A percentile compares a stretch with the other conserved stretches of the same genome.
phyloP scores from a whole-genome alignment of 2,113 vertebrate species.

The Marcusenius ussheri region DNA sequence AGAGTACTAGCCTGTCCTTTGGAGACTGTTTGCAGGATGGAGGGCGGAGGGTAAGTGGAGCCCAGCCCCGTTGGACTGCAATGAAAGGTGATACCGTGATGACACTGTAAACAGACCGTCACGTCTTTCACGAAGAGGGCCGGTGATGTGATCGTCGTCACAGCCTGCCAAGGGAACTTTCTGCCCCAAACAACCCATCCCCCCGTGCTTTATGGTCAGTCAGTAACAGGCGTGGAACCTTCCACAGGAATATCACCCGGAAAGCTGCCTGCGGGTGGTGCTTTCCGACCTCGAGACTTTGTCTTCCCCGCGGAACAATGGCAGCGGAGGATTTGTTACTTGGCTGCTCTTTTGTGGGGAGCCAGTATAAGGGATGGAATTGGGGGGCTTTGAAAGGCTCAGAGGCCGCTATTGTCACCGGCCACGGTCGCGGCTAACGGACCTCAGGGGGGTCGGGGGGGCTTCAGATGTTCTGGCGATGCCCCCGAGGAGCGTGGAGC shows the following conservation, averaged over 20 bases:
- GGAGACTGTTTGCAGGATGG: background rate
- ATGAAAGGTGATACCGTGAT: constrained; percentile 23
- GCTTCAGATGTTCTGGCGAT: constrained; percentile 49
- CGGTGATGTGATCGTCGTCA: background rate
- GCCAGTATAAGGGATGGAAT: constrained; percentile 61
- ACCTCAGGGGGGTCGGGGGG: constrained; percentile 36
- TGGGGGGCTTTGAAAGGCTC: constrained; percentile 62
- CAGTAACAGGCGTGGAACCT: constrained; percentile 10
- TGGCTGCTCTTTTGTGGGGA: constrained; percentile 63
- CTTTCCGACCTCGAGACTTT: constrained; percentile 38
- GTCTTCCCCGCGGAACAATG: constrained; percentile 43
- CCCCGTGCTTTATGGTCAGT: constrained; percentile 18
- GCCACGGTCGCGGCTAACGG: constrained; percentile 52
- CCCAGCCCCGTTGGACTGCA: background rate
- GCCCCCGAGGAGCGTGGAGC: constrained; percentile 44
- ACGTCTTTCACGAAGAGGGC: background rate
- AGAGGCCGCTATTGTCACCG: constrained; percentile 54
- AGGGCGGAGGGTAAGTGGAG: background rate
- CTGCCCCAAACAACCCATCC: constrained; percentile 1
- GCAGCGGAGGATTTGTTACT: constrained; percentile 63
- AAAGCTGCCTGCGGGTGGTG: background rate
- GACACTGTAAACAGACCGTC: constrained; percentile 30
- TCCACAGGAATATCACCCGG: constrained; percentile 3
- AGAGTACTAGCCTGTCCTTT: background rate
- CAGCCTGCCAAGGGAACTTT: background rate